Percentiles rank a stretch among this genome's conserved stretches.
Conservation (phyloP, 1,140 invertebrate species). For the Ceratitis capitata region DNA sequence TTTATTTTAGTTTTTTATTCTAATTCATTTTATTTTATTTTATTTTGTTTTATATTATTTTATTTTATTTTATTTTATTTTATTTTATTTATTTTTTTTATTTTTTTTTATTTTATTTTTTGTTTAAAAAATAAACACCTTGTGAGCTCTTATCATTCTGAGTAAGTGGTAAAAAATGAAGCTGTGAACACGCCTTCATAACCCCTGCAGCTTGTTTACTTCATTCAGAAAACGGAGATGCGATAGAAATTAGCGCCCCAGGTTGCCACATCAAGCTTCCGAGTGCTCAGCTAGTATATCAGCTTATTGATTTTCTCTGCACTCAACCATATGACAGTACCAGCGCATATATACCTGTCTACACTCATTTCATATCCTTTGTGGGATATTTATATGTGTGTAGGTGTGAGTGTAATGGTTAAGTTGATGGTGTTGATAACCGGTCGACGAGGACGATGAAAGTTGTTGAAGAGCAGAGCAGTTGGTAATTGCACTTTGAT, state of each 20-base stretch:
- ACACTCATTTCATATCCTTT: not conserved
- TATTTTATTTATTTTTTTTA: too few species aligned
- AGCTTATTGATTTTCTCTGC: not conserved
- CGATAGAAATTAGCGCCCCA: not conserved
- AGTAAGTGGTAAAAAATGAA: not conserved
- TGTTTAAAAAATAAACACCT: not conserved
- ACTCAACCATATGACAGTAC: not conserved
- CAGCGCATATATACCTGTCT: not conserved
- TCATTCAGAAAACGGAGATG: not conserved
- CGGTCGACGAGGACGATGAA: not conserved
- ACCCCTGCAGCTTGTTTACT: not conserved
- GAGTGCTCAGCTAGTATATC: not conserved
- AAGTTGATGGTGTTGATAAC: constrained; percentile 22
- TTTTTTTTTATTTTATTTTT: too few species aligned
- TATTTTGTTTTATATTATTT: too few species aligned
- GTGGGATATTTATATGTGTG: not conserved
- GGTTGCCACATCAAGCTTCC: not conserved
- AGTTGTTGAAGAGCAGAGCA: constrained; percentile 22
- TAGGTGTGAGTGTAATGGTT: not conserved
- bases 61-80: too few species aligned
- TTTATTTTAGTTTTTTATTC: too few species aligned
- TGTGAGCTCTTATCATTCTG: not conserved
- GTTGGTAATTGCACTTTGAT: constrained; percentile 30
- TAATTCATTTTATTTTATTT: too few species aligned
- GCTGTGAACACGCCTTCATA: not conserved